Conservation (phyloP, 2,888 invertebrate species). For the Apodemia hepburni region DNA sequence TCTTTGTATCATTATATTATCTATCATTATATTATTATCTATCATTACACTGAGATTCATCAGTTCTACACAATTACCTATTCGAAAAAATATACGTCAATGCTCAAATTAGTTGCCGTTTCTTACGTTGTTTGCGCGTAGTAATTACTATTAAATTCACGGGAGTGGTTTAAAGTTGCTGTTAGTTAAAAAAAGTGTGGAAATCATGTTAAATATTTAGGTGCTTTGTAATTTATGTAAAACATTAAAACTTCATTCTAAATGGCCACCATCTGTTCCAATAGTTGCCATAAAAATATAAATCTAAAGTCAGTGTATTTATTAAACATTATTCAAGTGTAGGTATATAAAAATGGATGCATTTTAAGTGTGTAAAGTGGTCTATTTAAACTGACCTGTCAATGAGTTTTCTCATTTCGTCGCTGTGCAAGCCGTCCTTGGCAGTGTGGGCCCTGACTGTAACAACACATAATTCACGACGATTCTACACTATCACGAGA, state of each 20-base stretch:
- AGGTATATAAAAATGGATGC: conserved; percentile 15
- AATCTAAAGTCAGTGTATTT: background rate
- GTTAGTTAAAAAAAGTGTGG: conserved; percentile 10
- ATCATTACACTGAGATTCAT: background rate
- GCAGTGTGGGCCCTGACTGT: conserved; percentile 84
- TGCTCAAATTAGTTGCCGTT: conserved; percentile 38
- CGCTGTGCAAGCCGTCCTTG: conserved; percentile 96
- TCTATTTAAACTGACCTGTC: conserved; percentile 90
- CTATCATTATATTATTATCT: too few species aligned
- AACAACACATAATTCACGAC: conserved; percentile 78
- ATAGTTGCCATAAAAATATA: background rate
- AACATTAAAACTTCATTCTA: background rate
- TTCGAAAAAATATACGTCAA: conserved; percentile 28
- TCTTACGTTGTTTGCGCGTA: background rate
- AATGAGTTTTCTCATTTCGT: conserved; percentile 98
- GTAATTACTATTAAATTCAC: background rate
- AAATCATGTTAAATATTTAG: conserved; percentile 10
- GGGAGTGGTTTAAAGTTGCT: background rate
- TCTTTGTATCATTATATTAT: too few species aligned
- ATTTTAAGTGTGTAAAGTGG: conserved; percentile 27
- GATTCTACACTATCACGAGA: conserved; percentile 71
- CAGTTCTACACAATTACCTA: background rate
- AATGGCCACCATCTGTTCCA: background rate
- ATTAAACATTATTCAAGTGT: background rate
- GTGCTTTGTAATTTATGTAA: conserved; percentile 2